Conservation (phyloP, 2,888 invertebrate species). For the Himalopsyche tibetana region DNA sequence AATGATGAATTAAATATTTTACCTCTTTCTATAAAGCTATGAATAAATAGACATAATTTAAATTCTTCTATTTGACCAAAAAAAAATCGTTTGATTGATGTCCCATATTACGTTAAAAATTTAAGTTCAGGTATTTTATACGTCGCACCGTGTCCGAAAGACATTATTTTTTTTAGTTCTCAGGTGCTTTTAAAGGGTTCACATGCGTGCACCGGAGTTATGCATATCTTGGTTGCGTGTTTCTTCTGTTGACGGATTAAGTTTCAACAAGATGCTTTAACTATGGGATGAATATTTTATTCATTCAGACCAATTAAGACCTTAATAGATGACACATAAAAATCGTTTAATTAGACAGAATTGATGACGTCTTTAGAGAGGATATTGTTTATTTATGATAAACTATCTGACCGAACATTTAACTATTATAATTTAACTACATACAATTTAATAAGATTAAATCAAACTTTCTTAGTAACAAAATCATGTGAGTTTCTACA, state of each 20-base stretch:
- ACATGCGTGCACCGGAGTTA: slow-evolving; percentile 51
- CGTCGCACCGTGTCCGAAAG: slow-evolving; percentile 2
- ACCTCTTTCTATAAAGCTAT: too few relatives aligned
- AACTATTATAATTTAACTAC: too few relatives aligned
- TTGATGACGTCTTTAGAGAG: background rate
- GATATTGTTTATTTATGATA: too few relatives aligned
- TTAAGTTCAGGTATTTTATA: slow-evolving; percentile 12
- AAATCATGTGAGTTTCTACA: too few relatives aligned
- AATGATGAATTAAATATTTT: too few relatives aligned
- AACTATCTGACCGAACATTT: too few relatives aligned
- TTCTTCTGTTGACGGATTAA: slow-evolving; percentile 46
- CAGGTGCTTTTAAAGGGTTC: slow-evolving; percentile 24
- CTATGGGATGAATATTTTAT: slow-evolving; percentile 20
- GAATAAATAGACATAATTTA: too few relatives aligned
- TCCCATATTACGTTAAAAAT: slow-evolving; percentile 36
- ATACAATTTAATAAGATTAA: too few relatives aligned
- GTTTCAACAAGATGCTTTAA: slow-evolving; percentile 51
- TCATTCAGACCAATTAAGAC: background rate
- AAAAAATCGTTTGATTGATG: slow-evolving; percentile 3
- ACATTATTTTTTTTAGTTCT: slow-evolving; percentile 17
- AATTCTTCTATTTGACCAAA: too few relatives aligned
- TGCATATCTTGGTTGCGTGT: slow-evolving; percentile 48
- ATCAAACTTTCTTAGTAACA: too few relatives aligned
- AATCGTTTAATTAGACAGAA: background rate
- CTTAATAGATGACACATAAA: slow-evolving; percentile 1